These are phyloP conservation scores for Onychomys torridus DNA, from an alignment of 2,797 vertebrate species.

Conservation along the genomic window DNA sequence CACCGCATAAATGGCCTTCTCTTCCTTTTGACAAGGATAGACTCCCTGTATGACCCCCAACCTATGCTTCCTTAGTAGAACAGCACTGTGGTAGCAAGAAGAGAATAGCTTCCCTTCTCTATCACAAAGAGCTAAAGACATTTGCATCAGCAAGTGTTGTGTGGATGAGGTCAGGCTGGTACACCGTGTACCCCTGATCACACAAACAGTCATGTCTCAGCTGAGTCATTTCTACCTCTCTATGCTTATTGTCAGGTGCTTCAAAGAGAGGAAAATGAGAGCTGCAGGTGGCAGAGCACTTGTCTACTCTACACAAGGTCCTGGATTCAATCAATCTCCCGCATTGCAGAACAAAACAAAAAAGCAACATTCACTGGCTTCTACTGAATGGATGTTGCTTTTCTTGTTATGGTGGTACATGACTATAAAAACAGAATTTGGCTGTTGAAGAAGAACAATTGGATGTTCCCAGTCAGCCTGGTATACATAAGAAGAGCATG, in stretches of 20 bases:
- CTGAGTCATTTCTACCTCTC: neutral
- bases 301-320: neutral
- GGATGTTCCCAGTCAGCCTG: neutral
- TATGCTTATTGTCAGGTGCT: neutral
- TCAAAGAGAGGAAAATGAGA: neutral
- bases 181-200: neutral
- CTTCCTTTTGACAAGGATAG: conserved; percentile 32
- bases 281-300: neutral
- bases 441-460: neutral
- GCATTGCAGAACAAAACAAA: neutral
- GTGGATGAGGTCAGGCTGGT: neutral
- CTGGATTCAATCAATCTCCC: neutral
- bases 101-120: neutral
- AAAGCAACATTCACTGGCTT: neutral
- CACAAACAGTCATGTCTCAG: neutral
- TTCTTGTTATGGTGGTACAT: accelerated
- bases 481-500: neutral
- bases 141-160: neutral
- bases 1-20: conserved; percentile 29
- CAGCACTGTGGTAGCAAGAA: neutral
- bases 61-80: neutral
- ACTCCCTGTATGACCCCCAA: neutral
- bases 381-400: neutral
- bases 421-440: neutral
- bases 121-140: neutral